Evolutionary conservation across 2,113 vertebrate genomes (phyloP).

Genomic region (Rhinolophus ferrumequinum): DNA sequence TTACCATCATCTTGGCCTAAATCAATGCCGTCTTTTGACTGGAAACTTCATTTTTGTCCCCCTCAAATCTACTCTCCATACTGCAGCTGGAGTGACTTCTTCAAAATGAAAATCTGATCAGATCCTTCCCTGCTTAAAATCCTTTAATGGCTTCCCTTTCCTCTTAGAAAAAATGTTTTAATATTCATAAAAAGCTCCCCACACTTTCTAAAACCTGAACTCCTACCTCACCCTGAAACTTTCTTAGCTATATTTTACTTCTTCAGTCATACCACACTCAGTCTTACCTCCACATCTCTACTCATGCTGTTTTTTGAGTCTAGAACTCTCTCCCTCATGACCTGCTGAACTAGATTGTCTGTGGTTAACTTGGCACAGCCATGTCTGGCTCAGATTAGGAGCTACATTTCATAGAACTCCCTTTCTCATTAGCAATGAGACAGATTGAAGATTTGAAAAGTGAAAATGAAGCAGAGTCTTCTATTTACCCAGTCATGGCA

Average conservation of each 20-base stretch:
- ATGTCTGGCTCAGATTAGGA: neutral
- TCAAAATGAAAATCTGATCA: neutral
- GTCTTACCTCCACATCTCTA: neutral
- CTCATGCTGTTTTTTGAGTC: neutral
- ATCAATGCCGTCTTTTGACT: neutral
- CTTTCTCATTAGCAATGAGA: neutral
- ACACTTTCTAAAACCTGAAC: neutral
- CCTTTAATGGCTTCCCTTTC: neutral
- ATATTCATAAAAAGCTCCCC: neutral
- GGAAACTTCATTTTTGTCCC: neutral
- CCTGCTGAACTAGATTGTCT: neutral
- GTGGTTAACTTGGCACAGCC: neutral
- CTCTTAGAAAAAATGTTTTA: neutral
- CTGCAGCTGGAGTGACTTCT: neutral
- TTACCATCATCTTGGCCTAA: neutral
- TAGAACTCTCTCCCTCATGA: neutral
- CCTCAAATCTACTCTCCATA: neutral
- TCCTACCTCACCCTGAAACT: neutral
- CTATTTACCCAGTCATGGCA: neutral
- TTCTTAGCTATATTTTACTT: neutral
- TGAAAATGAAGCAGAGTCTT: neutral
- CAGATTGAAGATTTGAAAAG: neutral
- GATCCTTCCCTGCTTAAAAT: neutral
- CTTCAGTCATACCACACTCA: neutral
- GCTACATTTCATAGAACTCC: neutral